A percentile compares a stretch with the other conserved stretches of the same genome.
Evolutionary conservation across 2,797 vertebrate genomes (phyloP).

Genomic region (Lepilemur septentrionalis): DNA sequence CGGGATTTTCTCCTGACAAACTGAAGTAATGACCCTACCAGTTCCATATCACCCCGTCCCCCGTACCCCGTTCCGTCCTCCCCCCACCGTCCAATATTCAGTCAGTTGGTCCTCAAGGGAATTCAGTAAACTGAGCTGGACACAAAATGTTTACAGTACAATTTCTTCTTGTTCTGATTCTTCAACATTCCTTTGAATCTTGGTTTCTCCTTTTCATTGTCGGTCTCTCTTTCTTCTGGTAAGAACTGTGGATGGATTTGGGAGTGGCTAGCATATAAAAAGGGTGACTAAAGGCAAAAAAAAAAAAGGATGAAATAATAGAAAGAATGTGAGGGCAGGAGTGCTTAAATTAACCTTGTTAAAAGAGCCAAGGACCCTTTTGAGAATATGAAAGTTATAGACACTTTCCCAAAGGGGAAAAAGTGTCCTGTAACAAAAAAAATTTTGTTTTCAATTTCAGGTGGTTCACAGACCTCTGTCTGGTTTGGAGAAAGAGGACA

Average conservation of each 20-base stretch:
- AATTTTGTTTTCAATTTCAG: conserved; percentile 42
- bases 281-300: neutral
- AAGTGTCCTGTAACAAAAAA: conserved; percentile 32
- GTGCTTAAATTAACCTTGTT: neutral
- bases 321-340: neutral
- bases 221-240: neutral
- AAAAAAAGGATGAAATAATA: conserved; percentile 6
- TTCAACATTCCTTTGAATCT: conserved; percentile 30
- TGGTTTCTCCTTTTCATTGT: neutral
- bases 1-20: neutral
- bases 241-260: conserved; percentile 18
- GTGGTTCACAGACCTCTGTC: neutral
- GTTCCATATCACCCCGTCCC: too few relatives aligned
- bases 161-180: conserved; percentile 13
- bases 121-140: neutral
- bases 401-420: neutral
- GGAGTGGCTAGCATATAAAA: conserved; percentile 9
- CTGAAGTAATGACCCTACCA: neutral
- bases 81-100: neutral
- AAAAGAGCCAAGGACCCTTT: neutral
- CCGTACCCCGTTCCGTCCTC: too few relatives aligned
- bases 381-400: neutral
- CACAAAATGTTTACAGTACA: neutral
- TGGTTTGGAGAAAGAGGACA: neutral
- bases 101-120: neutral